Percentiles rank a stretch among this genome's conserved stretches.
These are phyloP conservation scores for Alosa sapidissima DNA, from an alignment of 2,797 vertebrate species.

Conservation along the genomic window DNA sequence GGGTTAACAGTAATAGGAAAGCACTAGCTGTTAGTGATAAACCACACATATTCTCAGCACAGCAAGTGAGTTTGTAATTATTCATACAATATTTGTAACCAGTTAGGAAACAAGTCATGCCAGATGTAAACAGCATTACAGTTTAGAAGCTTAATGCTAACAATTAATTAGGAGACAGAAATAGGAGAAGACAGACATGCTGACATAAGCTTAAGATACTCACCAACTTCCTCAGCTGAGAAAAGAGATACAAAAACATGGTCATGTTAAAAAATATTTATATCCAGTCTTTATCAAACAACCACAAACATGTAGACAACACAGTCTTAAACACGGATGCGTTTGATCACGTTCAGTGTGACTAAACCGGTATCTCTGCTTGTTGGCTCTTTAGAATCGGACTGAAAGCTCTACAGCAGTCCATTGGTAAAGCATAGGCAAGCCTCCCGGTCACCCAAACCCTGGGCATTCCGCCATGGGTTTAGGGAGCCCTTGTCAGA, in stretches of 20 bases:
- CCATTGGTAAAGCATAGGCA: background rate
- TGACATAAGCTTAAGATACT: background rate
- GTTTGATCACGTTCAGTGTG: background rate
- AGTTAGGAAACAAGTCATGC: background rate
- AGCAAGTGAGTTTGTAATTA: background rate
- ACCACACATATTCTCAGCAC: background rate
- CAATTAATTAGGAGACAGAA: background rate
- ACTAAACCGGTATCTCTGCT: background rate
- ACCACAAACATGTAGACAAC: background rate
- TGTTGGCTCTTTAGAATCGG: background rate
- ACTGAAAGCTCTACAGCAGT: background rate
- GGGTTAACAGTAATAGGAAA: background rate
- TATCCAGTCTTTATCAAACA: background rate
- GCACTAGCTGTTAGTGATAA: background rate
- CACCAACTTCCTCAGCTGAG: background rate
- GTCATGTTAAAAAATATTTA: background rate
- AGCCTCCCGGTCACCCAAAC: background rate
- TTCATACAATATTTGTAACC: too few species aligned
- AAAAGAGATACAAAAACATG: background rate
- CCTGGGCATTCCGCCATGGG: conserved; percentile 17
- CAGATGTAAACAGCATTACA: background rate
- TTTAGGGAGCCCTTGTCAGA: conserved; percentile 30
- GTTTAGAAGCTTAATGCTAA: background rate
- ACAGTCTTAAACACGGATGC: background rate
- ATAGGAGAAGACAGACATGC: background rate